These are phyloP conservation scores for Nysson spinosus DNA, from an alignment of 2,888 invertebrate species.

Conservation along the genomic window DNA sequence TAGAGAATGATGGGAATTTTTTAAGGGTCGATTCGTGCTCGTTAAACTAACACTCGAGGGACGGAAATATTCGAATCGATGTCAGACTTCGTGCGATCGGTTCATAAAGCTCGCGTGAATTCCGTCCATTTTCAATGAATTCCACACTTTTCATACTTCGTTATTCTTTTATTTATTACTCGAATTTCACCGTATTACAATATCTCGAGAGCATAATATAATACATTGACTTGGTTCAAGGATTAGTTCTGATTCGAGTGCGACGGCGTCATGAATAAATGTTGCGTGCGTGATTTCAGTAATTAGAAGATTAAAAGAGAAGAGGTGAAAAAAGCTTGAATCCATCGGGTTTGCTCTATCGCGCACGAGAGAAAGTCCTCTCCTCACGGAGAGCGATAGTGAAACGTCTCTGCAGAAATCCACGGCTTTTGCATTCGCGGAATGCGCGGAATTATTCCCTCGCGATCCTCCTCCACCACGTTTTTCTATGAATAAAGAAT, in stretches of 20 bases:
- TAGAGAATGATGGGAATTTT: slow-evolving; percentile 30
- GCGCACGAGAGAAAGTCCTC: slow-evolving; percentile 54
- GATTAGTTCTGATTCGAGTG: no score
- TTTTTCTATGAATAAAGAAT: no score
- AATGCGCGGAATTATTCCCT: slow-evolving; percentile 22
- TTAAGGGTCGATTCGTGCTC: no score
- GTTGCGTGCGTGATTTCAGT: slow-evolving; percentile 16
- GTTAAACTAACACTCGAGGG: no score
- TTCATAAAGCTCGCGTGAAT: slow-evolving; percentile 69
- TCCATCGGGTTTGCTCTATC: slow-evolving; percentile 52
- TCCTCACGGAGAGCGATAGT: slow-evolving; percentile 56
- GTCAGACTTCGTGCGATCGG: slow-evolving; percentile 65
- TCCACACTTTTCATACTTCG: no score
- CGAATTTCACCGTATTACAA: no score
- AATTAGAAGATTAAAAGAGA: slow-evolving; percentile 26
- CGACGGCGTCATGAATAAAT: no score
- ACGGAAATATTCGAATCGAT: slow-evolving; percentile 37
- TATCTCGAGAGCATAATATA: no score
- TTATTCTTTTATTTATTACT: no score
- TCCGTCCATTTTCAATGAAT: slow-evolving; percentile 69
- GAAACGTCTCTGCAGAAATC: slow-evolving; percentile 39
- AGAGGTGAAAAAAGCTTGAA: slow-evolving; percentile 33
- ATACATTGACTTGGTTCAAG: no score
- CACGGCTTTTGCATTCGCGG: slow-evolving; percentile 33
- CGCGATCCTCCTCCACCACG: no score